Conservation (phyloP, 2,113 vertebrate genomes). For the Phyllostomus hastatus region DNA sequence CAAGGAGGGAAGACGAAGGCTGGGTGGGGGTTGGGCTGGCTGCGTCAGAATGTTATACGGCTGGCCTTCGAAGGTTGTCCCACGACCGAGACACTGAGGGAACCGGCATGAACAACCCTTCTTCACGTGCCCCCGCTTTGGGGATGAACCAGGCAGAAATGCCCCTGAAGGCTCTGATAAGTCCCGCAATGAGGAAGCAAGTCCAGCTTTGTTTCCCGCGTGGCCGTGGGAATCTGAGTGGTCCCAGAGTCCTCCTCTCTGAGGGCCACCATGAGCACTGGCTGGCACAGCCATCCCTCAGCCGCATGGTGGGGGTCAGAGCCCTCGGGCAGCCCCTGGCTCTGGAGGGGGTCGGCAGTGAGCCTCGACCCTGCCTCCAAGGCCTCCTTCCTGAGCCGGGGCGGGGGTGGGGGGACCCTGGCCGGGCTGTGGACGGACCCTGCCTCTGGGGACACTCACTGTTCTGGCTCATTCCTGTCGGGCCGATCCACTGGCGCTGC, state of each 20-base stretch:
- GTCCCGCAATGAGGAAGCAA: background rate
- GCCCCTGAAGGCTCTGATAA: background rate
- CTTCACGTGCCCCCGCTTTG: background rate
- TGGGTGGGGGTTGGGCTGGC: background rate
- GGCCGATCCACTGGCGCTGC: conserved; percentile 84
- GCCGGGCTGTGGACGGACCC: background rate
- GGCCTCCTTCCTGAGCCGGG: no score
- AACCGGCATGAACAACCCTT: background rate
- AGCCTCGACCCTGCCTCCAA: background rate
- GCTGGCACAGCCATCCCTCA: background rate
- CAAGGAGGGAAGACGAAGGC: background rate
- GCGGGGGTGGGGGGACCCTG: background rate
- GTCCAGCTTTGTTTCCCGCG: background rate
- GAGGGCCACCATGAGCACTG: background rate
- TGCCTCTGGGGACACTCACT: conserved; percentile 61
- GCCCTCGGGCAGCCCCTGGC: background rate
- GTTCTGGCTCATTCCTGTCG: conserved; percentile 78
- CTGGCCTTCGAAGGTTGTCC: background rate
- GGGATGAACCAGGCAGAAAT: background rate
- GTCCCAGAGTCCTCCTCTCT: background rate
- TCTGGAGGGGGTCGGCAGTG: background rate
- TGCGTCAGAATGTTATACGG: background rate
- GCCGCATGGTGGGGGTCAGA: background rate
- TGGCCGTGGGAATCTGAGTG: no score
- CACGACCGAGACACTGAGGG: background rate